Percentiles rank a stretch among this genome's conserved stretches.
Evolutionary conservation across 2,113 vertebrate genomes (phyloP).

Genomic region (Tauraco erythrolophus): DNA sequence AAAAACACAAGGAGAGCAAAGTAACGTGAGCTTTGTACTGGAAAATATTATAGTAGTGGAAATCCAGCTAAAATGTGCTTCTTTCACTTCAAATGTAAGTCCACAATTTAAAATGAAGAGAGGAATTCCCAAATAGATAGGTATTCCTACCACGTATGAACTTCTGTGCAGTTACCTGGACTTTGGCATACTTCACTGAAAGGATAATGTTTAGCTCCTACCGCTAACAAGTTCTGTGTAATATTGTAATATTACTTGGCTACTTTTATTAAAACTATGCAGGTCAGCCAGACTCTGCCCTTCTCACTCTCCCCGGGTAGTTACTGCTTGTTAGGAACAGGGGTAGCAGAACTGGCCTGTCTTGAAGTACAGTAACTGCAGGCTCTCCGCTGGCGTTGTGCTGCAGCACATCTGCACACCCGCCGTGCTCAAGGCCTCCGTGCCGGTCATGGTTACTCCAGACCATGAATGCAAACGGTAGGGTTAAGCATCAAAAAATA

Average conservation of each 20-base stretch:
- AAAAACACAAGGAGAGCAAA: background rate
- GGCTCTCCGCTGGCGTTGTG: rapidly evolving
- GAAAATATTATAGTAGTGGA: background rate
- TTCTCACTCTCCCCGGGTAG: background rate
- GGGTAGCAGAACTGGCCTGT: background rate
- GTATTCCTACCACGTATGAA: background rate
- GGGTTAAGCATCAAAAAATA: background rate
- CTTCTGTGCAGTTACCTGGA: background rate
- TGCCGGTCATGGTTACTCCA: background rate
- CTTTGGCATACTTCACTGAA: rapidly evolving
- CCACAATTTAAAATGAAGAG: background rate
- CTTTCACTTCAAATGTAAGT: background rate
- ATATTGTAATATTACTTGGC: background rate
- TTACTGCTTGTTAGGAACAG: background rate
- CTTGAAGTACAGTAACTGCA: background rate
- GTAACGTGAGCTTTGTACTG: background rate
- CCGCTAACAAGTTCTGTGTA: background rate
- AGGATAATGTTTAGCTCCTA: background rate
- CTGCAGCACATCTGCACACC: background rate
- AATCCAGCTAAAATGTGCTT: background rate
- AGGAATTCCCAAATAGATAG: background rate
- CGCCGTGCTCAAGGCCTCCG: rapidly evolving
- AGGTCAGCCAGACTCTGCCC: background rate
- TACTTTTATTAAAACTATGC: background rate
- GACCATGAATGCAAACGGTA: background rate